Conservation (phyloP, 2,797 vertebrate genomes). For the Syngnathus rostellatus region DNA sequence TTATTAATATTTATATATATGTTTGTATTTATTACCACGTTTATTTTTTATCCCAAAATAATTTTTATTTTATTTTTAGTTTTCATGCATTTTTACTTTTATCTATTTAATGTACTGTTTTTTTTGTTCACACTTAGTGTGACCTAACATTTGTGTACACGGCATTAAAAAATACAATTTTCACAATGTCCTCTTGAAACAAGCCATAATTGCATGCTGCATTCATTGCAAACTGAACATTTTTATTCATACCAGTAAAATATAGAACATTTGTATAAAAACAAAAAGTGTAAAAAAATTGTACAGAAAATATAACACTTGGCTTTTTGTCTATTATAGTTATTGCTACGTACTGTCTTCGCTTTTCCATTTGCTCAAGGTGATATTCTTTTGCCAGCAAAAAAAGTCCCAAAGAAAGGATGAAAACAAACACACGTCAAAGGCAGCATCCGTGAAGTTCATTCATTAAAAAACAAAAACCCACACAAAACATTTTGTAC, state of each 20-base stretch:
- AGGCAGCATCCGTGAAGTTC: conserved; percentile 51
- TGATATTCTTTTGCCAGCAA: conserved; percentile 81
- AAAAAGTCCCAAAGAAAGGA: conserved; percentile 70
- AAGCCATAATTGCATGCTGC: conserved; percentile 16
- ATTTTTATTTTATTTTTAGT: too few relatives aligned
- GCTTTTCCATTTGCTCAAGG: conserved; percentile 62
- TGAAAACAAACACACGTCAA: conserved; percentile 47
- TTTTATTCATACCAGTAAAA: conserved; percentile 79
- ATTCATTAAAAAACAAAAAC: conserved; percentile 56
- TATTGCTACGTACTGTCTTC: conserved; percentile 65
- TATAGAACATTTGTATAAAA: conserved; percentile 82
- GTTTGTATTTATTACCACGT: too few relatives aligned
- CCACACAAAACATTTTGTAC: conserved; percentile 66
- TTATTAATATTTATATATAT: too few relatives aligned
- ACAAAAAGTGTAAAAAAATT: conserved; percentile 68
- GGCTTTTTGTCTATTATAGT: conserved; percentile 69
- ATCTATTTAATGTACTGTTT: too few relatives aligned
- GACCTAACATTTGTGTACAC: background rate
- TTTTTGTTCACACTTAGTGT: background rate
- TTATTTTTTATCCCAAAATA: too few relatives aligned
- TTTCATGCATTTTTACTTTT: too few relatives aligned
- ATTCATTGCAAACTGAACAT: conserved; percentile 66
- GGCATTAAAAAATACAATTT: too few relatives aligned
- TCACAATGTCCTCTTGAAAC: background rate
- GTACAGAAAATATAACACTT: conserved; percentile 79